Conservation (phyloP, 2,888 invertebrate genomes). For the Belgica antarctica region DNA sequence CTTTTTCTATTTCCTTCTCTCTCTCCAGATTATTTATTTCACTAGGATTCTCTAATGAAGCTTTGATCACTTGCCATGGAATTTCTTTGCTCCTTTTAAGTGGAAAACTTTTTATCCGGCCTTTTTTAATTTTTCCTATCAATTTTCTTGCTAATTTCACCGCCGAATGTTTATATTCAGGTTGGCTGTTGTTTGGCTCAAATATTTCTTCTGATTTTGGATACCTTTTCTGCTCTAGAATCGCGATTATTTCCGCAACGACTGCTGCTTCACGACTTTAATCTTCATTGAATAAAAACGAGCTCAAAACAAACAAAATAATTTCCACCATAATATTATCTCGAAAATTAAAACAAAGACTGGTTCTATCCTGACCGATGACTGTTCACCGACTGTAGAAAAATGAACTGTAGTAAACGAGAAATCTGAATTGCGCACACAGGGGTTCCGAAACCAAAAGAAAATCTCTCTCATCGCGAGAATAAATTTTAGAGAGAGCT, state of each 20-base stretch:
- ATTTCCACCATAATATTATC: constrained; percentile 8
- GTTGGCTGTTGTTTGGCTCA: too few relatives aligned
- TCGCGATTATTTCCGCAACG: neutral
- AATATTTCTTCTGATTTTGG: neutral
- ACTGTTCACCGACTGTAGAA: neutral
- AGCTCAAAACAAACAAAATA: constrained; percentile 10
- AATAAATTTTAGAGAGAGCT: too few relatives aligned
- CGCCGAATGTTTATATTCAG: too few relatives aligned
- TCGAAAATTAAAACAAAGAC: neutral
- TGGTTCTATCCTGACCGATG: neutral
- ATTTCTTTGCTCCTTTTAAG: neutral
- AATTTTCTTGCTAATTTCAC: neutral
- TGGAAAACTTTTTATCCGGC: neutral
- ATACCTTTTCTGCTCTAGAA: neutral
- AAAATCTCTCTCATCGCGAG: too few relatives aligned
- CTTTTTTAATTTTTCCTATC: constrained; percentile 4
- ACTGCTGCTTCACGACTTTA: neutral
- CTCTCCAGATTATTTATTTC: neutral
- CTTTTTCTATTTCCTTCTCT: too few relatives aligned
- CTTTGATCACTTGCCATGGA: neutral
- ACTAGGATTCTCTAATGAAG: neutral
- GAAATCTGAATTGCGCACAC: constrained; percentile 9
- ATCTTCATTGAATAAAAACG: neutral
- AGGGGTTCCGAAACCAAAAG: too few relatives aligned
- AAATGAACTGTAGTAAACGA: neutral